Evolutionary conservation across 1,140 invertebrate species (phyloP), one percentile per base, ranked within the genome.

Genomic region (Dendroctonus valens): DNA sequence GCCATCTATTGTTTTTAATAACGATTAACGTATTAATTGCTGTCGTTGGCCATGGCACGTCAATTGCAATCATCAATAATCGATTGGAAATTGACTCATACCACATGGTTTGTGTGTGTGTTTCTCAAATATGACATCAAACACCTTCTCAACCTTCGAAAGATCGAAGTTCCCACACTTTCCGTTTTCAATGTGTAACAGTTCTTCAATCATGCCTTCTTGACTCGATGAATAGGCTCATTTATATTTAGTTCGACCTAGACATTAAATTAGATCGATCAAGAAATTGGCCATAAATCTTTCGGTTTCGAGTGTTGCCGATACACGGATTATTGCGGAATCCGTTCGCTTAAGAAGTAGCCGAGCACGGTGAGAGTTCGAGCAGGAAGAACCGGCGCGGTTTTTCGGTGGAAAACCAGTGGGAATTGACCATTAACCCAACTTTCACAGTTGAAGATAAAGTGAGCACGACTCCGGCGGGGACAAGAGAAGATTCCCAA

Each of bases 241-340:
- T 67, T 60, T 67, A 59, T 67, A 55, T 60, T 60, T 59, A 54
- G 57, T 53, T 60, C 57, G 65, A 67, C 65, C 65, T 67, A 67
- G 65, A 67, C 65, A 67, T 67, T 67, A 67, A 67, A 67, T 67
- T 54, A 54, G 65, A 67, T 60, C 57, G 54, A 65, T 65, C 57
- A 59, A 58, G 50, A 67, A 67, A 52, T 60, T 58, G 57, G 41
- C 65, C 58, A 54, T 59, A 59, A 65, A 65, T 65, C 57, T 65
- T 53, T 37, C 42, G n/a, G 60, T 7, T 51, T 49, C 26, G 11
- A 53, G 41, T 11, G 51, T 63, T 63, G 41, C 51, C 51, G 39
- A 37, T 41, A 9, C n/a, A 55, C 26, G 50, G 49, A 60, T 51
- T 59, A 59, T 59, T 59, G 58, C 58, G 58, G 58, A 59, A 59